Conservation (phyloP, 2,113 vertebrate genomes). For the Chionomys nivalis region DNA sequence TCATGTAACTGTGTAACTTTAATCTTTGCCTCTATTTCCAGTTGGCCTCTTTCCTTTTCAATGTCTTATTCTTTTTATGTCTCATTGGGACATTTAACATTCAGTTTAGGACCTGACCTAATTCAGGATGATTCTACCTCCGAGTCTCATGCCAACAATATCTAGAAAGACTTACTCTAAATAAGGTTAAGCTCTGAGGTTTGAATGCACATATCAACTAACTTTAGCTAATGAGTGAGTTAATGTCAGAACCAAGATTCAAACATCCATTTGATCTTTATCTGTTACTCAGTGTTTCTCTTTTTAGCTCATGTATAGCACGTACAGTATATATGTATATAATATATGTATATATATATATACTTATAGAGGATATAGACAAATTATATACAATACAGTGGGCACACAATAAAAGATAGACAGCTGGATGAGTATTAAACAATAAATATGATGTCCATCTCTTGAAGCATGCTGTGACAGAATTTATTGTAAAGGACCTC, state of each 20-base stretch:
- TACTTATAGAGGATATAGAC: neutral
- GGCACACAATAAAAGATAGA: constrained; percentile 44
- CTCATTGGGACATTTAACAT: neutral
- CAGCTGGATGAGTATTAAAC: constrained; percentile 26
- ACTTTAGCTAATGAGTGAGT: neutral
- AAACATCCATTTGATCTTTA: constrained; percentile 14
- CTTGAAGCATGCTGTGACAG: neutral
- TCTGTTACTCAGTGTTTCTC: neutral
- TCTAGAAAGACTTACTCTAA: constrained; percentile 34
- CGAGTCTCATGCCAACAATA: constrained; percentile 9
- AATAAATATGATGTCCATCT: neutral
- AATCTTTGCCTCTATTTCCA: neutral
- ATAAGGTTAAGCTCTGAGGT: constrained; percentile 17
- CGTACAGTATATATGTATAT: neutral
- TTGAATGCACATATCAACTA: neutral
- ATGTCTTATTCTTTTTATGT: neutral
- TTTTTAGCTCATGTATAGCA: neutral
- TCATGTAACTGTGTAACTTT: neutral
- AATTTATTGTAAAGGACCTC: constrained; percentile 45
- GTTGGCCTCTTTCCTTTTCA: neutral
- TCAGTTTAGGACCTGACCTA: neutral
- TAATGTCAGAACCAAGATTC: neutral
- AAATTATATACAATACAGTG: neutral
- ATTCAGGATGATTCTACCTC: neutral
- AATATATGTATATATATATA: neutral